These are phyloP conservation scores for Silurus asotus DNA, from an alignment of 2,113 vertebrate genomes.

Conservation along the genomic window DNA sequence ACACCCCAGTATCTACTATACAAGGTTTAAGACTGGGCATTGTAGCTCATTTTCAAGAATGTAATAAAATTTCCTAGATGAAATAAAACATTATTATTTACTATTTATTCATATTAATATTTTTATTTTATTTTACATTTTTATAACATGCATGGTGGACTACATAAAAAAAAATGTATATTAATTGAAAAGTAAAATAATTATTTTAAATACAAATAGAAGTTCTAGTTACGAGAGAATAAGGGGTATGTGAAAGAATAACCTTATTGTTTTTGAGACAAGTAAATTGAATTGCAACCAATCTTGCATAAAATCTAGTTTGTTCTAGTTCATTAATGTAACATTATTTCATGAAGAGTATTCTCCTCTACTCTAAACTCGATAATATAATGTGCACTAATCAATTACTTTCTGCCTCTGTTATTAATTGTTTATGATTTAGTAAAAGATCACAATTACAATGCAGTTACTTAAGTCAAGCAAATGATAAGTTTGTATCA, in stretches of 20 bases:
- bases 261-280: neutral
- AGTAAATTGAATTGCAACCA: neutral
- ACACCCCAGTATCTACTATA: conserved; percentile 12
- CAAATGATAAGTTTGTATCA: neutral
- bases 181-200: neutral
- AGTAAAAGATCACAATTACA: neutral
- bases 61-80: neutral
- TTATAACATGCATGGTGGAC: neutral
- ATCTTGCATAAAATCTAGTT: neutral
- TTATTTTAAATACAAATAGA: neutral
- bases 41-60: neutral
- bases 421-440: neutral
- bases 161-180: neutral
- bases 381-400: neutral
- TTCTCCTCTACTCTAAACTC: neutral
- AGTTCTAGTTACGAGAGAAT: neutral
- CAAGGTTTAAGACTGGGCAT: neutral
- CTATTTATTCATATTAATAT: neutral
- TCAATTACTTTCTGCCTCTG: neutral
- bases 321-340: neutral
- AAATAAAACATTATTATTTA: neutral
- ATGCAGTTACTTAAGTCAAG: neutral
- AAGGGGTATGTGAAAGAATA: neutral
- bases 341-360: neutral
- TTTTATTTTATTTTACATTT: neutral